Base-by-base conservation (phyloP, 1,140 invertebrate species). In the Sitobion miscanthi region DNA sequence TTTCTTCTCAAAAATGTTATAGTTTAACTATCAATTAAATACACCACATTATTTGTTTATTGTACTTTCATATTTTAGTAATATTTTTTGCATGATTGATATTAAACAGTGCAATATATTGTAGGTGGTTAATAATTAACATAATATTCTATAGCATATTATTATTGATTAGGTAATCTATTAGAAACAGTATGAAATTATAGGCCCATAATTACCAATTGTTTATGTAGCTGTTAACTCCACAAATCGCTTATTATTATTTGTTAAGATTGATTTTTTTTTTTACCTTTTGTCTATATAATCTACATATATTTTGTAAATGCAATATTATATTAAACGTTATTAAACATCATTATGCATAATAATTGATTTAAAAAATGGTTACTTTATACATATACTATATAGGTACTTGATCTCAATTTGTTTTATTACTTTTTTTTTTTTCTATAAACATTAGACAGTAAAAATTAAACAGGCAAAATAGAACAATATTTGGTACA, bases 221-320 rank as follows among this genome's bases (percentile, higher is more conserved):
- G n/a, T 69, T n/a, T n/a, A 69, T 69, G 30, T 69, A n/a, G 62
- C 62, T 69, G 30, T n/a, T 17, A 69, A 69, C 30, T 69, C 62
- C n/a, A n/a, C 62, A 77, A 14, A 77, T n/a, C 0, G 62, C 62
- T 77, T 77, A 77, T 77, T n/a, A n/a, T 77, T 77, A n/a, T 77
- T 77, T n/a, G 62, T 77, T n/a, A 77, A 77, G 62, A 77, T 77
- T n/a, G 14, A 77, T 77, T n/a, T 69, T 77, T 77, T 62, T 62
- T n/a, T 69, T n/a, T 69, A 69, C 4, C 30, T 69, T 17, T n/a
- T 77, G 14, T 77, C 30, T 77, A 21, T 77, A 17, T 77, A n/a
- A 77, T 77, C 14, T 77, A 77, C 14, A n/a, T 77, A 77, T 77
- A 77, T 77, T 77, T 77, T 77, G 62, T 77, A 77, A 77, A 77